A percentile compares a stretch with the other conserved stretches of the same genome.
These are phyloP conservation scores for Corapipo altera DNA, from an alignment of 2,113 vertebrate genomes.

Conservation along the genomic window DNA sequence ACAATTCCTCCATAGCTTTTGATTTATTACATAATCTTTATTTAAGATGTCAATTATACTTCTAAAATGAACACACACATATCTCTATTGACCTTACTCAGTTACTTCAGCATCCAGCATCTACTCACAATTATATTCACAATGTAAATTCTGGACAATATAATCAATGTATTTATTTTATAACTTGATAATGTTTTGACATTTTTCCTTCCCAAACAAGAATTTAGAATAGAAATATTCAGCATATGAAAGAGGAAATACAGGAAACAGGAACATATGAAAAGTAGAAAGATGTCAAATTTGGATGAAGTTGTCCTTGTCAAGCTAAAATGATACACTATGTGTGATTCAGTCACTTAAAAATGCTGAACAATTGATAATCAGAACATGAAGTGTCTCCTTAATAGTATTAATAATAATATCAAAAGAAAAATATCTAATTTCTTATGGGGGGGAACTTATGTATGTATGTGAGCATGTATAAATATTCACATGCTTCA, in stretches of 20 bases:
- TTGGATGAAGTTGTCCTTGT: neutral
- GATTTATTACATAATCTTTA: neutral
- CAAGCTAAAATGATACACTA: neutral
- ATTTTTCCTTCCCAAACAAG: neutral
- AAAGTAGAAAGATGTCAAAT: neutral
- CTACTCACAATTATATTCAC: neutral
- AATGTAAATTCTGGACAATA: neutral
- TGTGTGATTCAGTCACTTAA: neutral
- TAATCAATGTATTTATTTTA: neutral
- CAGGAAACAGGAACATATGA: neutral
- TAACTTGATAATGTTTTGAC: neutral
- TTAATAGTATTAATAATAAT: neutral
- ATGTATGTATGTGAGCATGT: neutral
- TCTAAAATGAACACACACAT: neutral
- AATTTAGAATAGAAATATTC: neutral
- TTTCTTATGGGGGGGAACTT: neutral
- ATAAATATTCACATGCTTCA: neutral
- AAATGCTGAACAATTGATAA: neutral
- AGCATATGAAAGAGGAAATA: neutral
- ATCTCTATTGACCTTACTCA: neutral
- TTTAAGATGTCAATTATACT: neutral
- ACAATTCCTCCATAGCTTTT: neutral
- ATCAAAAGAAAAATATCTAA: neutral
- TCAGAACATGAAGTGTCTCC: neutral
- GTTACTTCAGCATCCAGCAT: neutral